Percentiles rank a stretch among this genome's conserved stretches.
phyloP scores from a whole-genome alignment of 2,888 invertebrate genomes.

The Dasysyrphus albostriatus region DNA sequence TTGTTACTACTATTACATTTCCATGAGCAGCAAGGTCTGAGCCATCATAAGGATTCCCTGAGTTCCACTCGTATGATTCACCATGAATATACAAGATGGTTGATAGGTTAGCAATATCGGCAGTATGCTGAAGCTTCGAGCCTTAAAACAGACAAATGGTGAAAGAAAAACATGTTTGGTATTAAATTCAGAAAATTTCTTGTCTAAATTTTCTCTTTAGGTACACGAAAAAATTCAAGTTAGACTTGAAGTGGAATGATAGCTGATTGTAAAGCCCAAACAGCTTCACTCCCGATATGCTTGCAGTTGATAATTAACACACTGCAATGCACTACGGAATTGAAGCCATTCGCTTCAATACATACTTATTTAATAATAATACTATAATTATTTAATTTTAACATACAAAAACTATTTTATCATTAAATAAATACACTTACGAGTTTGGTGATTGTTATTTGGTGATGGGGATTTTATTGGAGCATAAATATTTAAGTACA shows the following conservation, averaged over 20 bases:
- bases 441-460: slow-evolving; percentile 25
- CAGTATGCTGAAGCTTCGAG: background rate
- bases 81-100: slow-evolving; percentile 96
- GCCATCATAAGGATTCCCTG: slow-evolving; percentile 98
- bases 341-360: slow-evolving; percentile 86
- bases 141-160: no score
- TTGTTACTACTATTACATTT: slow-evolving; percentile 94
- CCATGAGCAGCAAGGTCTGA: slow-evolving; percentile 97
- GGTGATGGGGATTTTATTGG: slow-evolving; percentile 85
- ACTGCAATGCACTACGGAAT: slow-evolving; percentile 99
- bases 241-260: background rate
- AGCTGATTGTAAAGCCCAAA: slow-evolving; percentile 79
- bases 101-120: slow-evolving; percentile 85
- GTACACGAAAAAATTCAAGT: no score
- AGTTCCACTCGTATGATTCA: slow-evolving; percentile 98
- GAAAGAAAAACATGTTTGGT: background rate
- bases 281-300: slow-evolving; percentile 97
- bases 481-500: slow-evolving; percentile 98
- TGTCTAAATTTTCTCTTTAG: background rate
- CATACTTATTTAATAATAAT: background rate
- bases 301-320: slow-evolving; percentile 91
- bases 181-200: background rate
- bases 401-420: background rate
- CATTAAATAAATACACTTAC: slow-evolving; percentile 50
- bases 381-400: background rate